These are phyloP conservation scores for Leptinotarsa rubiginosa DNA, from an alignment of 2,888 invertebrate genomes.

Conservation along the genomic window DNA sequence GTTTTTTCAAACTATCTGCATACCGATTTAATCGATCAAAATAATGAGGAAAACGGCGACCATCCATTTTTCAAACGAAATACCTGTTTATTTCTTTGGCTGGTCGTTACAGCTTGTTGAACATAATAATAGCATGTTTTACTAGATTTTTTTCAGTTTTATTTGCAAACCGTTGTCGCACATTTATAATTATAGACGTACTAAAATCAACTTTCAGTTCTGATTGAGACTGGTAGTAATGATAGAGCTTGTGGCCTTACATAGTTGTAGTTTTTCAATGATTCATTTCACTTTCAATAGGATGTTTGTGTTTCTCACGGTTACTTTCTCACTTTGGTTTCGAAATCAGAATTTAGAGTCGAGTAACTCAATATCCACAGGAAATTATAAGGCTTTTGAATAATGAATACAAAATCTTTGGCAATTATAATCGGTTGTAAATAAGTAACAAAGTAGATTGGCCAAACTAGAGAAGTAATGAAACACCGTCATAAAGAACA, in stretches of 20 bases:
- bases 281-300: neutral
- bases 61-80: neutral
- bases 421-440: too few relatives aligned
- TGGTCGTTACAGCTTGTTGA: conserved; percentile 6
- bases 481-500: too few relatives aligned
- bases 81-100: conserved; percentile 8
- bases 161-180: conserved; percentile 14
- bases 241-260: conserved; percentile 31
- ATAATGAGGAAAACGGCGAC: conserved; percentile 6
- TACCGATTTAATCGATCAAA: conserved; percentile 2
- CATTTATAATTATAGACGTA: conserved; percentile 18
- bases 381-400: too few relatives aligned
- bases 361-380: too few relatives aligned
- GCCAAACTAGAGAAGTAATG: too few relatives aligned
- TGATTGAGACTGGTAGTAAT: conserved; percentile 32
- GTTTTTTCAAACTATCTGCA: neutral
- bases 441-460: too few relatives aligned
- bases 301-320: neutral
- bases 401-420: too few relatives aligned
- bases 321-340: neutral
- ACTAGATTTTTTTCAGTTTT: conserved; percentile 8
- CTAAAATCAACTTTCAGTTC: conserved; percentile 37
- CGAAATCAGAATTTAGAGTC: neutral
- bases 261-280: conserved; percentile 10
- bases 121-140: conserved; percentile 18